Evolutionary conservation across 2,113 vertebrate species (phyloP).

Genomic region (Megatriorchis doriae): DNA sequence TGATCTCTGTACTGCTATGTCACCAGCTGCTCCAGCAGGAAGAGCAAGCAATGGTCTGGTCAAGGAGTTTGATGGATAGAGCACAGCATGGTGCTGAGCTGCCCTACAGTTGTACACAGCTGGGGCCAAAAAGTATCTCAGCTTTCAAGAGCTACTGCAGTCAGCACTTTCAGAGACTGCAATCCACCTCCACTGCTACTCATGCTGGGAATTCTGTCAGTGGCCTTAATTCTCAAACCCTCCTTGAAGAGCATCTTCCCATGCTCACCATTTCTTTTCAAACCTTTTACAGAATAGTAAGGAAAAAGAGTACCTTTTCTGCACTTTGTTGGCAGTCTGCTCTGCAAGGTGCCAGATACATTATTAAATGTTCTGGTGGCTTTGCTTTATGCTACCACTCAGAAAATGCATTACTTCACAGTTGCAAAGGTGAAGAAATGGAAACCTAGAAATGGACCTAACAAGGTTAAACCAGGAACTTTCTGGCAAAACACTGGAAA

Average conservation of each 20-base stretch:
- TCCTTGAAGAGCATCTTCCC: neutral
- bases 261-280: neutral
- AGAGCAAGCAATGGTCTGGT: neutral
- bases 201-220: neutral
- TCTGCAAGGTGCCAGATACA: neutral
- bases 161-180: neutral
- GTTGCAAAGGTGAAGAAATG: neutral
- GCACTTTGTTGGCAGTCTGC: neutral
- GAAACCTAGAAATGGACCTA: neutral
- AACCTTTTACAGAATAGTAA: neutral
- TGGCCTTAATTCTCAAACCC: neutral
- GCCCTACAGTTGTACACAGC: neutral
- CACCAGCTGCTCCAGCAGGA: neutral
- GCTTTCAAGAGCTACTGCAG: neutral
- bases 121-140: neutral
- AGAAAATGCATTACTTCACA: neutral
- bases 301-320: neutral
- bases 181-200: too few relatives aligned
- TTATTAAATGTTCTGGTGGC: neutral
- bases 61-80: neutral
- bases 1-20: too few relatives aligned
- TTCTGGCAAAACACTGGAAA: neutral
- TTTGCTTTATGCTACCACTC: neutral
- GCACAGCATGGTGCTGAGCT: neutral
- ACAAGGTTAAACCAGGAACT: neutral